These are phyloP conservation scores for Trilocha varians DNA, from an alignment of 2,888 invertebrate genomes.

Conservation along the genomic window DNA sequence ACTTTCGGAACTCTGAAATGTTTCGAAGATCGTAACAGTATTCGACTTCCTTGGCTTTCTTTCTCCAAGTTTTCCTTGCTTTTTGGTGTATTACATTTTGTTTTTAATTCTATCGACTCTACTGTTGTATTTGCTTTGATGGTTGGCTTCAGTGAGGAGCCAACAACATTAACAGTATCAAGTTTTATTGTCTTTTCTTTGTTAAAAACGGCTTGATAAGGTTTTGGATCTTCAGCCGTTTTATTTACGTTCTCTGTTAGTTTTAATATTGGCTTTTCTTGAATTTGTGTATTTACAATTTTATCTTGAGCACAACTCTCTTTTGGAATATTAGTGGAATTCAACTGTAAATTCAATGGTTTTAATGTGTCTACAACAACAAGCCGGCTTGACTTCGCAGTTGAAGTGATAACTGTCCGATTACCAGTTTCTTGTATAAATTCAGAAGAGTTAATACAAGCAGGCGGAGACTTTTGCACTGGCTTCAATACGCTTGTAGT, in stretches of 20 bases:
- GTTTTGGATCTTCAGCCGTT: no score
- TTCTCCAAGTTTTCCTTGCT: background rate
- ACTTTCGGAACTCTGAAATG: background rate
- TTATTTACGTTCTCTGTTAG: no score
- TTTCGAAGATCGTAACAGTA: background rate
- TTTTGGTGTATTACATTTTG: background rate
- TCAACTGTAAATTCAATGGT: background rate
- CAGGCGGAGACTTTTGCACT: no score
- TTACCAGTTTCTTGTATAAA: background rate
- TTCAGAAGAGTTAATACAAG: no score
- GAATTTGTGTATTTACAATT: no score
- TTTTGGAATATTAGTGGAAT: background rate
- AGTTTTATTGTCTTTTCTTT: no score
- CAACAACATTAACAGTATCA: no score
- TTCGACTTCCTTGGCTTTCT: background rate
- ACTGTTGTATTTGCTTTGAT: background rate
- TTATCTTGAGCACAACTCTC: no score
- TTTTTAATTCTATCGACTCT: background rate
- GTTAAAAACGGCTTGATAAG: no score
- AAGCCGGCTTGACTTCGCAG: background rate
- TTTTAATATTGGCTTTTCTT: no score
- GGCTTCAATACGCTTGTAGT: background rate
- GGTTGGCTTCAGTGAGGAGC: no score
- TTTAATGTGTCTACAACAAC: background rate
- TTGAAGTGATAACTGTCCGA: background rate